Evolutionary conservation across 1,140 invertebrate genomes (phyloP), one percentile per base, ranked within the genome.

Genomic region (Bombus breviceps): DNA sequence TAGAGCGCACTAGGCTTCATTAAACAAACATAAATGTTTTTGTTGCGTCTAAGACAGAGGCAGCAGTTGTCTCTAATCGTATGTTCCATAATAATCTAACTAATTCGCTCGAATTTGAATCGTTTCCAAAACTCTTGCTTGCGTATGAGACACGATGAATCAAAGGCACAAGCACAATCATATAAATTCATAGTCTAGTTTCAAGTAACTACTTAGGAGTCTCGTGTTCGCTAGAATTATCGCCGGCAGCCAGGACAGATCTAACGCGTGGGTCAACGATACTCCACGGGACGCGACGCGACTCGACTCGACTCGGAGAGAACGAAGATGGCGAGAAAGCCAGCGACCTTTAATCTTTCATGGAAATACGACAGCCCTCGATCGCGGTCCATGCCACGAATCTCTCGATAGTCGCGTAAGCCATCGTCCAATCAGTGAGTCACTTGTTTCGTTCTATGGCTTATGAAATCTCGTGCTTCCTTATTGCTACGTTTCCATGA

Each of bases 261-360:
- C 47, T 32, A 47, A 28, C 47, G 69, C 80, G 47, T 78, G 64
- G 76, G 83, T 80, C 76, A 84, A 84, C 53, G 83, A 71, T 84
- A 79, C 13, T 47, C 37, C 43, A n/a, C 41, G 47, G 32, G 37
- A 53, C 47, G 47, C 18, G 10, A 37, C 37, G 64, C 12, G 62
- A 25, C 28, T 37, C 12, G 43, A 15, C 43, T 47, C 47, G 47
- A 47, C 28, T 64, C 47, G 6, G 18, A 53, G 18, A 53, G 73
- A 57, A 39, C 41, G 59, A 18, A 32, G 59, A 77, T 37, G 37
- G 37, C 73, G 73, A 39, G 34, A 10, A 47, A 41, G 75, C 37
- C 75, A 79, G 47, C 83, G 83, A 85, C 83, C 83, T 80, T 85
- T 80, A 72, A 85, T 80, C 68, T 47, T 13, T 43, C 43, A 37